Base-by-base conservation (phyloP, 1,140 invertebrate species). In the Rhopalosiphum padi region DNA sequence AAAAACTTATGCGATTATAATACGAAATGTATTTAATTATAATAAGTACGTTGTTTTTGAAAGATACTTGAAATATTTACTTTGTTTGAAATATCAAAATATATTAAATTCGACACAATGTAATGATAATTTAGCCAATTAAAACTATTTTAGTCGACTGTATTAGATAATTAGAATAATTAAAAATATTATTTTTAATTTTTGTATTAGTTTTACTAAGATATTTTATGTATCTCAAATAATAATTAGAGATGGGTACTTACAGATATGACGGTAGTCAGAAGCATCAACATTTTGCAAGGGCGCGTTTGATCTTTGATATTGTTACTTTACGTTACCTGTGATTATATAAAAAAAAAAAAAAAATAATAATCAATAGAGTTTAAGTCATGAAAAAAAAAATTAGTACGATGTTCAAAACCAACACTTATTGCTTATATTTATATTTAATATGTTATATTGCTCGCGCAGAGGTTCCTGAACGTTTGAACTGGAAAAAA, bases 401-500 rank as follows among this genome's bases (percentile, higher is more conserved):
- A 35, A 21, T n/a, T 30, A 48, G 30, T 30, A 21, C 0, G 43
- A 87, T 9, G 37, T 35, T 86, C 23, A 46, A 86, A 86, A 85
- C 21, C 23, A 86, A 86, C 43, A 46, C 15, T 86, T 77, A 11
- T n/a, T 18, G 22, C 25, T 46, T 46, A 86, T 90, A n/a, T 43
- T 90, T 68, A 30, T 30, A 15, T 90, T 35, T 89, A 41, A 41
- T 41, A n/a, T n/a, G 53, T 68, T 90, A 43, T 41, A 43, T 41
- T 68, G 60, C 90, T 82, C 90, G 43, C 43, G 0, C 90, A 37
- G 68, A 48, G 30, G 90, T 82, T 37, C 30, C 41, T 9, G 90
- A 48, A 85, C 91, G 77, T 93, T 85, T 93, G 91, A 85, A 85
- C 46, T 53, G 82, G 48, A 93, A 85, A 68, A 93, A 93, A 93